Evolutionary conservation across 2,113 vertebrate species (phyloP), one percentile per base, ranked within the genome.

Genomic region (Hippocampus zosterae): DNA sequence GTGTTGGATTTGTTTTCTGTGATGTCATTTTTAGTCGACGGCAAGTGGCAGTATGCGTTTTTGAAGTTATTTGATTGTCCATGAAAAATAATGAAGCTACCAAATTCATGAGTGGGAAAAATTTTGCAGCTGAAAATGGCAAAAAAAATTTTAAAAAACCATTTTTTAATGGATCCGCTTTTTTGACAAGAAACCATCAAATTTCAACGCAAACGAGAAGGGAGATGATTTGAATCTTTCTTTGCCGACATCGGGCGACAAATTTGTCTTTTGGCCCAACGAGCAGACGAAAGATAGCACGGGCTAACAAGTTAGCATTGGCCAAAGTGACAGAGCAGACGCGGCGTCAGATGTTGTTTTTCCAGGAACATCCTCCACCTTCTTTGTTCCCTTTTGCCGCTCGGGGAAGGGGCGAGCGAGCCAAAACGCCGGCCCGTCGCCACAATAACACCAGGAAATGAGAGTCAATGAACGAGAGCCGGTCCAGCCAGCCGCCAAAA

Each of bases 381-480:
- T 60, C 15, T 33, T 60, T 59, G 52, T 55, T 55, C 27, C 13
- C 27, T 64, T 41, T 64, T 8, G 21, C 60, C 29, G 18, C 59
- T 40, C 29, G 33, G 33, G 19, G 25, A 50, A 19, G 18, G 52
- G 21, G 52, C 52, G 21, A 21, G 41, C 10, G 25, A 65, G 62
- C 62, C 27, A 60, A 60, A 29, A 15, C 33, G 13, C 27, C 16
- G 16, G 27, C 57, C 27, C 57, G n/a, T 16, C 41, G 21, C 62
- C 37, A 65, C 41, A 65, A 65, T 65, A 42, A 44, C n/a, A 8
- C n/a, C 12, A 65, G 62, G 62, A 65, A 65, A 65, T 65, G 62
- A 65, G 62, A 46, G 41, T 65, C 13, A 16, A 65, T 65, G 62
- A 65, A 65, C 23, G 40, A n/a, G 21, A 60, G 61, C 1, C 18